Evolutionary conservation across 2,797 vertebrate species (phyloP), one percentile per base, ranked within the genome.

Genomic region (Todus mexicanus): DNA sequence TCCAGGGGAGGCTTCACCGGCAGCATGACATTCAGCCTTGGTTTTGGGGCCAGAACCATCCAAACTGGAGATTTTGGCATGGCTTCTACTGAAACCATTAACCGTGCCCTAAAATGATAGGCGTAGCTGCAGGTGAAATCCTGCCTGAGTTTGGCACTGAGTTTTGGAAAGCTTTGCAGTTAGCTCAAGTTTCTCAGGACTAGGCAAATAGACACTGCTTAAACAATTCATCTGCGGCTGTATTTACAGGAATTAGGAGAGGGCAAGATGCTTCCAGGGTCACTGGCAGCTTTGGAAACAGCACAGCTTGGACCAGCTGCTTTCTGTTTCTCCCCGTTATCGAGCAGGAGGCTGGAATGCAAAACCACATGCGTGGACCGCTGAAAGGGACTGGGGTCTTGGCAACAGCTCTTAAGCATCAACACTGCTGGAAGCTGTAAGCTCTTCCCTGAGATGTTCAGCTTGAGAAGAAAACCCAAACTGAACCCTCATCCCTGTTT

Each of bases 231-330:
- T 60, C 90, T 33, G 78, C 4, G 10, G 72, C 51, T 87, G 59
- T 66, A 91, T 85, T 87, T 81, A 87, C 92, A 93, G 89, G 74
- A 87, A 72, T 8, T n/a, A 23, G 47, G 54, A 90, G 69, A 77
- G 72, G 59, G 65, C 25, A 72, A 69, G 71, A 38, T 35, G 78
- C 54, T 84, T 42, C 56, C 86, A 89, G 83, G 53, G 56, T 79
- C 80, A 25, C 68, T 37, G 60, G 66, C 37, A 81, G 66, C 87
- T 90, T 80, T 80, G 84, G 53, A 65, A 83, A 70, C 1, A 51
- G 57, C 75, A 80, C 50, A 78, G 69, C 50, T 48, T 21, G 35
- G 70, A 59, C 16, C 43, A 63, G 65, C 86, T 80, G 78, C 57
- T 79, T 65, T 60, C 50, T 4, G 2, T 35, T 29, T 77, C 89